Percentiles rank a stretch among this genome's conserved stretches.
Conservation (phyloP, 2,888 invertebrate genomes). For the Scaptomyza cyrtandrae region DNA sequence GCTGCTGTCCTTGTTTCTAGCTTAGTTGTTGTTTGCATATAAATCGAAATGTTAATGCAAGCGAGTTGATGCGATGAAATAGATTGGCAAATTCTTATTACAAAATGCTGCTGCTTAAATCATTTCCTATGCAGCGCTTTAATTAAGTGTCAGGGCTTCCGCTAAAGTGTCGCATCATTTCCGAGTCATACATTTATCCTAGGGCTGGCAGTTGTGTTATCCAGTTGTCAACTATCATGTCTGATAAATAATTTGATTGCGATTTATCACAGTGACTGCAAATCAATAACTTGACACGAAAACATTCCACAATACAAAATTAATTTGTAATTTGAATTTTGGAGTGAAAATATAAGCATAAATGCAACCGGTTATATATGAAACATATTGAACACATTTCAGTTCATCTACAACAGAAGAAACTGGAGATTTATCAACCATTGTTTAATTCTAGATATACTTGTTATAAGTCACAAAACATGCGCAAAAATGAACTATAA, state of each 20-base stretch:
- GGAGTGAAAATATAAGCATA: constrained; percentile 79
- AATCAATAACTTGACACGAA: background rate
- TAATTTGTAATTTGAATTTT: background rate
- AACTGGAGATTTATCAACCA: constrained; percentile 58
- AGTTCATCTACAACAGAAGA: constrained; percentile 47
- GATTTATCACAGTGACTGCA: constrained; percentile 85
- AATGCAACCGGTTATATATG: constrained; percentile 82
- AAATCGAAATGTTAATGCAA: constrained; percentile 60
- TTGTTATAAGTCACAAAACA: background rate
- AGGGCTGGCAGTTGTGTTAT: constrained; percentile 85
- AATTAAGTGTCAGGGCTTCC: constrained; percentile 52
- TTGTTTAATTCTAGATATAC: constrained; percentile 20
- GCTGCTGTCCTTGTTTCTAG: background rate
- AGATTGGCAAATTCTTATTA: constrained; percentile 50
- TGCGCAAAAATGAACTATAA: background rate
- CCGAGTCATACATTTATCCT: constrained; percentile 81
- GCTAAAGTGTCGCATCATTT: constrained; percentile 48
- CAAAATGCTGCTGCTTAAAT: constrained; percentile 46
- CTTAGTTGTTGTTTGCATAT: constrained; percentile 54
- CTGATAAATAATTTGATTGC: constrained; percentile 89
- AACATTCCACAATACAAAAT: background rate
- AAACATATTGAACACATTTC: constrained; percentile 74
- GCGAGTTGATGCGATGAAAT: constrained; percentile 25
- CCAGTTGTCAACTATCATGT: constrained; percentile 86
- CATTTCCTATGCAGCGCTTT: constrained; percentile 47